phyloP scores from a whole-genome alignment of 2,113 vertebrate species.

The Tyrannus savana region DNA sequence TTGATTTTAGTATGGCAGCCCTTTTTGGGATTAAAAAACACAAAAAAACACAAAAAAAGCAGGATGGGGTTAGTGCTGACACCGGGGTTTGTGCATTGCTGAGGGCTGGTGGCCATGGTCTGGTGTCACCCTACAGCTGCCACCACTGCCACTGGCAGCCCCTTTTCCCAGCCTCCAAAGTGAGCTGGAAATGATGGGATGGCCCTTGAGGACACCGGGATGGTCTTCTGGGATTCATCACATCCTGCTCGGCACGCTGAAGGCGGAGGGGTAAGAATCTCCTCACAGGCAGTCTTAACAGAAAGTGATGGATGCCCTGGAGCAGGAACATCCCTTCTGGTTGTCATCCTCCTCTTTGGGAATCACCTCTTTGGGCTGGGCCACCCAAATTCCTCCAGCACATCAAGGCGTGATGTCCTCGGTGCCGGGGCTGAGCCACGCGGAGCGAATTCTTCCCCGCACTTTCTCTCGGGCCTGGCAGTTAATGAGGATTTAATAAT shows the following conservation, averaged over 20 bases:
- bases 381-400: background rate
- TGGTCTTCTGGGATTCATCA: background rate
- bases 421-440: background rate
- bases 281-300: background rate
- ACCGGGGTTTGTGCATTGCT: background rate
- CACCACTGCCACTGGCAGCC: background rate
- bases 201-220: rapidly evolving
- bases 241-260: background rate
- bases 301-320: background rate
- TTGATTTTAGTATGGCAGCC: background rate
- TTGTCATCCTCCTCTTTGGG: background rate
- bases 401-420: too few species aligned
- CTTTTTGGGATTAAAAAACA: background rate
- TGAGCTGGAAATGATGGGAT: background rate
- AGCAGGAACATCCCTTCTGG: background rate
- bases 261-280: background rate
- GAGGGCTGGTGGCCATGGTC: background rate
- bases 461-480: background rate
- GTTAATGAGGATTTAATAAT: background rate
- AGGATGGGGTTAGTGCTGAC: rapidly evolving
- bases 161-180: background rate
- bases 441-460: background rate
- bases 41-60: background rate
- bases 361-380: background rate
- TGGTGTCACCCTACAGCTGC: background rate